These are phyloP conservation scores for Pimpla rufipes DNA, from an alignment of 2,888 invertebrate species.

Conservation along the genomic window DNA sequence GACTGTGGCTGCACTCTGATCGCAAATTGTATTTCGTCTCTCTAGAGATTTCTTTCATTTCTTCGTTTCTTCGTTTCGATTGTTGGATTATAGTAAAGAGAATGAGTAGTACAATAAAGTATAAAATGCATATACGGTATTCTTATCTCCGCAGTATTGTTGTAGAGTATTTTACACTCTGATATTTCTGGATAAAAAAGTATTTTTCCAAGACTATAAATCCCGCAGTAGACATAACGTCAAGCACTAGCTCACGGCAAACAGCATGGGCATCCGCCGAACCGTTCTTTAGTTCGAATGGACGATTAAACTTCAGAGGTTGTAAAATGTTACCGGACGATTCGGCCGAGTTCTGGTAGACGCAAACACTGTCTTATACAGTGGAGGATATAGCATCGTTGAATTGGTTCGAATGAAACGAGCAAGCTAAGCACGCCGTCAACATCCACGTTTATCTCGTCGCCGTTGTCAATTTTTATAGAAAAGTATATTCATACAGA, in stretches of 20 bases:
- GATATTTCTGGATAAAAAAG: conserved; percentile 24
- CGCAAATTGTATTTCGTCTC: too few relatives aligned
- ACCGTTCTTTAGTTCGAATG: conserved; percentile 6
- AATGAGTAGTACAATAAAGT: neutral
- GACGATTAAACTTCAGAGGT: conserved; percentile 35
- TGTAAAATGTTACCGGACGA: conserved; percentile 49
- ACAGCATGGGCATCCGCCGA: conserved; percentile 4
- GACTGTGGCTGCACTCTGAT: too few relatives aligned
- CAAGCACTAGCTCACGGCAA: neutral
- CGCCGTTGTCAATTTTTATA: conserved; percentile 11
- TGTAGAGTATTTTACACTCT: neutral
- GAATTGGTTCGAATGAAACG: conserved; percentile 27
- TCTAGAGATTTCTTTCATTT: too few relatives aligned
- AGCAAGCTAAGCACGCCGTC: neutral
- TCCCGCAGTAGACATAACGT: neutral
- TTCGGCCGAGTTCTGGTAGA: conserved; percentile 32
- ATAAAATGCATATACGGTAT: neutral
- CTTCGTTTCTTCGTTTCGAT: neutral
- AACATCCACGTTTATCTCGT: neutral
- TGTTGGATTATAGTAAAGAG: neutral
- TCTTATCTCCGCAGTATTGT: neutral
- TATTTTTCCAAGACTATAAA: neutral
- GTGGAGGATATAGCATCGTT: conserved; percentile 10
- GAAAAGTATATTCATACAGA: neutral
- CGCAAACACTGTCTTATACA: neutral